These are phyloP conservation scores for Origma solitaria DNA, from an alignment of 2,113 vertebrate species.

Conservation along the genomic window DNA sequence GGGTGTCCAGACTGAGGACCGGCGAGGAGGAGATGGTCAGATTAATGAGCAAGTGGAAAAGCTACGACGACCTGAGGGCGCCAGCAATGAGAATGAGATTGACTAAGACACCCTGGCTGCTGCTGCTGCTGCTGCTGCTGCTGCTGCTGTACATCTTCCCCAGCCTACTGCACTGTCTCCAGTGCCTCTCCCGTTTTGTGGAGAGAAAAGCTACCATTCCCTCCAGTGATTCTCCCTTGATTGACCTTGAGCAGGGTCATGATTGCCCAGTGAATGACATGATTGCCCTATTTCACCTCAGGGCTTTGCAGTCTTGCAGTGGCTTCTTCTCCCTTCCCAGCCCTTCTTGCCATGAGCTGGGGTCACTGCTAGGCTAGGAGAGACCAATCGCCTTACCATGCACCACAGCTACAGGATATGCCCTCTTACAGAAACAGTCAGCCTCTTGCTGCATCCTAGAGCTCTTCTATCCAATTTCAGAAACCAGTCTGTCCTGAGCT, in stretches of 20 bases:
- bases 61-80: slow-evolving; percentile 89
- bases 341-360: background rate
- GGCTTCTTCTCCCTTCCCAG: background rate
- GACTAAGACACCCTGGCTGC: slow-evolving; percentile 73
- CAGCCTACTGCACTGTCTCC: background rate
- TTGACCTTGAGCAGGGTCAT: background rate
- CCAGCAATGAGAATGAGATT: slow-evolving; percentile 91
- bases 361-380: slow-evolving; percentile 24
- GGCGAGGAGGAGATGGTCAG: slow-evolving; percentile 91
- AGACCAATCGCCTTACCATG: slow-evolving; percentile 20
- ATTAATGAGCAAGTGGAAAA: slow-evolving; percentile 97
- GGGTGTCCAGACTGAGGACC: slow-evolving; percentile 88
- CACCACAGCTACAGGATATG: background rate
- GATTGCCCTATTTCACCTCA: background rate
- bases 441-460: background rate
- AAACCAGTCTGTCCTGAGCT: background rate
- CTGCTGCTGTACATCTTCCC: slow-evolving; percentile 3
- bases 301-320: slow-evolving; percentile 10
- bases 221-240: slow-evolving; percentile 32
- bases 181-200: slow-evolving; percentile 13
- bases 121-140: slow-evolving; percentile 27
- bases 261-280: background rate
- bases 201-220: background rate
- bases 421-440: background rate
- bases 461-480: background rate